Percentiles rank a stretch among this genome's conserved stretches.
Conservation (phyloP, 2,113 vertebrate genomes). For the Dipodomys stephensi region DNA sequence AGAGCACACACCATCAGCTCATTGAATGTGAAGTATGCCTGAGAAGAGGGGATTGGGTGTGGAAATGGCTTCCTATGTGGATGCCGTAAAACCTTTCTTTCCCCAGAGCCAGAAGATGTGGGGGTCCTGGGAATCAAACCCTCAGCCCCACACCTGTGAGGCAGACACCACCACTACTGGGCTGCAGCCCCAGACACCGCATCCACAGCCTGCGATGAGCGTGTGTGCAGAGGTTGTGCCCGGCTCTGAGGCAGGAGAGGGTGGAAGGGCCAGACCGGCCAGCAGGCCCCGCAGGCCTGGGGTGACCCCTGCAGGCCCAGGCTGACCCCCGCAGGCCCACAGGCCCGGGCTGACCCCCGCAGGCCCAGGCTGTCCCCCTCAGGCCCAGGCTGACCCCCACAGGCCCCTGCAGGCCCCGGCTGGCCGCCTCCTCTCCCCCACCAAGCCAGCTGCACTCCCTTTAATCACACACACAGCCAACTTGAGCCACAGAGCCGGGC, state of each 20-base stretch:
- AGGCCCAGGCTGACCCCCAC: no score
- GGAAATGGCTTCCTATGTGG: neutral
- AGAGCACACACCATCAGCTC: neutral
- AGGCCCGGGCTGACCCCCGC: neutral
- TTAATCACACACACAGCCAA: neutral
- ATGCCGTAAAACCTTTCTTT: neutral
- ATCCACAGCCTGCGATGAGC: neutral
- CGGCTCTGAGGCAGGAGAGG: neutral
- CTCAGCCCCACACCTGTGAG: neutral
- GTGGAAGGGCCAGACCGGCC: neutral
- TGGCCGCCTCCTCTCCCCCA: neutral
- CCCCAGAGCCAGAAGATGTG: neutral
- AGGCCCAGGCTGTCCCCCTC: neutral
- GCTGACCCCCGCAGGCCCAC: no score
- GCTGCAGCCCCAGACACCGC: no score
- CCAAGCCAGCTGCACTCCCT: neutral
- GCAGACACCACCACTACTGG: neutral
- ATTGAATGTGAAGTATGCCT: conserved; percentile 25
- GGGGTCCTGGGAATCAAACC: neutral
- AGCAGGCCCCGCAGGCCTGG: neutral
- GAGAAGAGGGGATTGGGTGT: no score
- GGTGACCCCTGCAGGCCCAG: no score
- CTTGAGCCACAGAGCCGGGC: neutral
- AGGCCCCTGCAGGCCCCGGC: no score
- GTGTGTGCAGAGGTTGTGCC: neutral